Base-by-base conservation (phyloP, 2,797 vertebrate genomes). In the Chlorospingus semifuscus region DNA sequence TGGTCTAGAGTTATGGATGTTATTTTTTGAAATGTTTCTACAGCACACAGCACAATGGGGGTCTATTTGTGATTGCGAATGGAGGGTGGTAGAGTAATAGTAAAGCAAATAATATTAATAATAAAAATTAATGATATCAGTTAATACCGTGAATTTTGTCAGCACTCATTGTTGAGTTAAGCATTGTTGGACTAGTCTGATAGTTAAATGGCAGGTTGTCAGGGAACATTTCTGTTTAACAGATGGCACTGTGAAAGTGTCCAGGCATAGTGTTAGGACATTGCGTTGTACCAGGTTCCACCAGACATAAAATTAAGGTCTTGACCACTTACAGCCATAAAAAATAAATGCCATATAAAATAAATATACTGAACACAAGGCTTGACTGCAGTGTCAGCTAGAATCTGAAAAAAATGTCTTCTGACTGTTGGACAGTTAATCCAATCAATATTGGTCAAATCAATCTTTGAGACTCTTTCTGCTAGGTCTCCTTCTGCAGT, bases 161-260 rank as follows among this genome's bases (percentile, higher is more conserved):
- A 86, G 56, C 18, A 29, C 9, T 84, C 63, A 42, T 17, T 56
- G 15, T 24, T 65, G 66, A 63, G 55, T 90, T 91, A 84, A 90
- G 60, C 23, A 64, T 30, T 55, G 39, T 71, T 91, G 89, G n/a
- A 93, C 17, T 78, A 83, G 53, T 85, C 41, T 41, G 30, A 81
- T 87, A 89, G 59, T 64, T 77, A 83, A 77, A 87, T 91, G 87
- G 81, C 90, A 93, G 64, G 57, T 57, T 94, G 64, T 94, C 92
- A 97, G 75, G 75, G 78, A 95, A 92, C 71, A 78, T 64, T 92
- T 95, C 89, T 94, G 75, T 65, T 92, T 90, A 90, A 68, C 90
- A 95, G 92, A 90, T 92, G 78, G 90, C 36, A 46, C n/a, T 74
- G 71, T 93, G 72, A 30, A 66, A 89, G 53, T 42, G 68, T 75